phyloP scores from a whole-genome alignment of 1,140 invertebrate genomes.

The Lasioglossum baleicum region DNA sequence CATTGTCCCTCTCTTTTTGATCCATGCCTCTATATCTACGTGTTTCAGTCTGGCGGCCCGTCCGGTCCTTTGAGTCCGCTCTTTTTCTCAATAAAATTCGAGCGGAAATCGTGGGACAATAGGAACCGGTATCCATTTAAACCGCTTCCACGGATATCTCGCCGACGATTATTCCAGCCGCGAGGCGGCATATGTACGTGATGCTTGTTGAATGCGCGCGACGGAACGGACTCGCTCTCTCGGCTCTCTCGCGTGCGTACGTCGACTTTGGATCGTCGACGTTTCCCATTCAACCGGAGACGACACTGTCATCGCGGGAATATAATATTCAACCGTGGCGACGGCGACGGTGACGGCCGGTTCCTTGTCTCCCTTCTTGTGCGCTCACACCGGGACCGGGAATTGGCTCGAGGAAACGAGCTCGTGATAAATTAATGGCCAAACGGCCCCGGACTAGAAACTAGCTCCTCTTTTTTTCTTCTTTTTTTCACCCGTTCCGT shows the following conservation, averaged over 20 bases:
- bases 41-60: no score
- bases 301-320: slow-evolving; percentile 10
- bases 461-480: background rate
- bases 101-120: background rate
- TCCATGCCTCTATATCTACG: no score
- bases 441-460: background rate
- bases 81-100: background rate
- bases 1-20: no score
- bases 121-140: background rate
- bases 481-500: background rate
- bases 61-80: slow-evolving; percentile 4
- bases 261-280: slow-evolving; percentile 9
- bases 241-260: background rate
- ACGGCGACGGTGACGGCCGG: no score
- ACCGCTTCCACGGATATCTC: no score
- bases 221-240: background rate
- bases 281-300: slow-evolving; percentile 1
- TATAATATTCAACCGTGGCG: background rate
- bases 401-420: background rate
- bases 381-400: no score
- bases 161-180: background rate
- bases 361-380: no score
- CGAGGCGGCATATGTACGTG: no score
- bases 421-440: slow-evolving; percentile 6
- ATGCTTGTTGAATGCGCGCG: background rate